phyloP scores from a whole-genome alignment of 92 coral and sea anemone species.

The Blastomussa wellsi region DNA sequence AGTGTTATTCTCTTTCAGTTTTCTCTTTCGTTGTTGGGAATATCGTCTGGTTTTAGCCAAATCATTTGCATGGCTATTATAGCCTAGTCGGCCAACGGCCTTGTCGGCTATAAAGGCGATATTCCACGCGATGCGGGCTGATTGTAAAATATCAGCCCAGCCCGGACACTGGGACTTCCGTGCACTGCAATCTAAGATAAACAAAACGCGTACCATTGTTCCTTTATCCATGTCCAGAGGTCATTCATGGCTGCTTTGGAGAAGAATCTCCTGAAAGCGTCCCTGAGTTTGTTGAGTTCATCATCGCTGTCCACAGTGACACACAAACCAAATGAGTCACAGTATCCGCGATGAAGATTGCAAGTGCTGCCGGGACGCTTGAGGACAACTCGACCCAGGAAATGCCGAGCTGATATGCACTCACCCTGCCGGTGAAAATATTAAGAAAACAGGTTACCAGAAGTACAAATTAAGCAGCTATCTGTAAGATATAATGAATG shows the following conservation, averaged over 20 bases:
- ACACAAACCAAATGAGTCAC: slow-evolving; percentile 73
- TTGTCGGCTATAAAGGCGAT: too few species aligned
- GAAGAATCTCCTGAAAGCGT: slow-evolving; percentile 61
- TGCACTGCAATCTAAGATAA: not conserved
- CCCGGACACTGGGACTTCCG: too few species aligned
- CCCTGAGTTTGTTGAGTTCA: slow-evolving; percentile 50
- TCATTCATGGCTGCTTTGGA: slow-evolving; percentile 51
- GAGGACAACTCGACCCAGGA: slow-evolving; percentile 46
- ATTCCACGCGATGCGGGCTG: too few species aligned
- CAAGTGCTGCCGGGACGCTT: slow-evolving; percentile 74
- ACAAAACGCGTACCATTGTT: slow-evolving; percentile 63
- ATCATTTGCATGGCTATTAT: too few species aligned
- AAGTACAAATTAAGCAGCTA: too few species aligned
- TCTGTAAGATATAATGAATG: too few species aligned
- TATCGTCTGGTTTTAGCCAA: too few species aligned
- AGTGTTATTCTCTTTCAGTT: too few species aligned
- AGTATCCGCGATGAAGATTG: slow-evolving; percentile 63
- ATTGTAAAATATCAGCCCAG: too few species aligned
- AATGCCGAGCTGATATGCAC: slow-evolving; percentile 60
- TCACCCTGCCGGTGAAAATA: slow-evolving; percentile 49
- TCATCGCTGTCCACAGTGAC: slow-evolving; percentile 62
- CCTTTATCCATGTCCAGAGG: slow-evolving; percentile 61
- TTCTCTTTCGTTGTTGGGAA: too few species aligned
- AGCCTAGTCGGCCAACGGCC: too few species aligned
- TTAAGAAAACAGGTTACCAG: not conserved